A percentile compares a stretch with the other conserved stretches of the same genome.
These are phyloP conservation scores for Microplitis deprimator DNA, from an alignment of 2,888 invertebrate species.

Conservation along the genomic window DNA sequence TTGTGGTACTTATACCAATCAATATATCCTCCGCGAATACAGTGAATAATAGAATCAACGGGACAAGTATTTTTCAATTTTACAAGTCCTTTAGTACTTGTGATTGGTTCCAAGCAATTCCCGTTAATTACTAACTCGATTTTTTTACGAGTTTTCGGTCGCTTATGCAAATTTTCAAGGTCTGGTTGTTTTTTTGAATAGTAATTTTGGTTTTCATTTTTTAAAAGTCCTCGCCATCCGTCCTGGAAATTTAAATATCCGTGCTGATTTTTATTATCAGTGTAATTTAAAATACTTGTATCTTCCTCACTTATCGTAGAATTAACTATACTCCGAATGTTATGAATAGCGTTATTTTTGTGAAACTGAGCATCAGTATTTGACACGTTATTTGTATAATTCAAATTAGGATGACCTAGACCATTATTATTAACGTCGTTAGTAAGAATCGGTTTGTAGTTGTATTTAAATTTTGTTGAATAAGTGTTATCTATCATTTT, in stretches of 20 bases:
- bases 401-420: no score
- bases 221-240: slow-evolving; percentile 3
- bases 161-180: not conserved
- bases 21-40: not conserved
- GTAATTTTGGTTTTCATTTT: not conserved
- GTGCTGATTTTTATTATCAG: not conserved
- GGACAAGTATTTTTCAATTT: slow-evolving; percentile 1
- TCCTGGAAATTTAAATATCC: not conserved
- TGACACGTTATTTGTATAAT: no score
- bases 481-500: no score
- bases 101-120: no score
- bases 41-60: not conserved
- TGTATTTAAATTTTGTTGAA: no score
- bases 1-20: not conserved
- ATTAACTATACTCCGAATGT: not conserved
- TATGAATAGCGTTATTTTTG: no score
- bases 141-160: not conserved
- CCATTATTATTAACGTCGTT: no score
- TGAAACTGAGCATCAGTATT: no score
- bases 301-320: not conserved
- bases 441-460: no score
- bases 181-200: not conserved
- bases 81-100: not conserved
- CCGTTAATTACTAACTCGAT: not conserved
- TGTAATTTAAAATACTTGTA: not conserved